Percentiles rank a stretch among this genome's conserved stretches.
Evolutionary conservation across 2,888 invertebrate genomes (phyloP).

Genomic region (Cerceris rybyensis): DNA sequence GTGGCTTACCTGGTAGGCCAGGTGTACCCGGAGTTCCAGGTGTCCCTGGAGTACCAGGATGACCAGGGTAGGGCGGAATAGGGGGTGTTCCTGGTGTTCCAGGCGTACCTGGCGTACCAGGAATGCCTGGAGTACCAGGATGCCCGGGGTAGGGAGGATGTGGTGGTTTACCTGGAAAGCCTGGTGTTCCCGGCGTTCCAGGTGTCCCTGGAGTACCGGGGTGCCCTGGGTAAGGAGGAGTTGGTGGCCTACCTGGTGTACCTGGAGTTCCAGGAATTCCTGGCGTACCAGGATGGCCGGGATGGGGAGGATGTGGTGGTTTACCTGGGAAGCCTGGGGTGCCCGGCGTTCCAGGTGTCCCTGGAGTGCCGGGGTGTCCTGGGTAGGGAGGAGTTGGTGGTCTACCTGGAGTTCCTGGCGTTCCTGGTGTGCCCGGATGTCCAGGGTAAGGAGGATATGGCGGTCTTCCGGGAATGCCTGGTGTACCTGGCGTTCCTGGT

Average conservation of each 20-base stretch:
- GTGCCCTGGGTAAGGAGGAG: slow-evolving; percentile 59
- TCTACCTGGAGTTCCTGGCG: slow-evolving; percentile 30
- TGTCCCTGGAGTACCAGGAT: slow-evolving; percentile 52
- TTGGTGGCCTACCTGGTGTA: slow-evolving; percentile 51
- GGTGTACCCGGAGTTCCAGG: slow-evolving; percentile 58
- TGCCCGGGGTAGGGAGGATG: slow-evolving; percentile 58
- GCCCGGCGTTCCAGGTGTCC: slow-evolving; percentile 57
- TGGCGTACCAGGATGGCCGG: slow-evolving; percentile 26
- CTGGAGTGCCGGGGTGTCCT: slow-evolving; percentile 38
- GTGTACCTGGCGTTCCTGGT: slow-evolving; percentile 10
- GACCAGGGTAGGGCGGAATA: slow-evolving; percentile 60
- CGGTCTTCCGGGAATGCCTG: slow-evolving; percentile 11
- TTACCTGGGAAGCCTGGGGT: slow-evolving; percentile 54
- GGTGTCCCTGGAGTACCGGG: slow-evolving; percentile 64
- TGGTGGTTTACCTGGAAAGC: slow-evolving; percentile 55
- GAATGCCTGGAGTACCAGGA: slow-evolving; percentile 64
- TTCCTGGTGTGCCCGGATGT: background rate
- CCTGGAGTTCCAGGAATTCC: slow-evolving; percentile 19
- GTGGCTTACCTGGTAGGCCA: slow-evolving; percentile 57
- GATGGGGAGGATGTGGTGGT: slow-evolving; percentile 30
- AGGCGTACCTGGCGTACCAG: slow-evolving; percentile 43
- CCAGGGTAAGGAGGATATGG: slow-evolving; percentile 6
- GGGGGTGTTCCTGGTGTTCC: slow-evolving; percentile 40
- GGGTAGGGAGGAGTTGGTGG: slow-evolving; percentile 8
- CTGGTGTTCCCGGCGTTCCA: slow-evolving; percentile 60